Conservation (phyloP, 1,140 invertebrate species). For the Drosophila orena region DNA sequence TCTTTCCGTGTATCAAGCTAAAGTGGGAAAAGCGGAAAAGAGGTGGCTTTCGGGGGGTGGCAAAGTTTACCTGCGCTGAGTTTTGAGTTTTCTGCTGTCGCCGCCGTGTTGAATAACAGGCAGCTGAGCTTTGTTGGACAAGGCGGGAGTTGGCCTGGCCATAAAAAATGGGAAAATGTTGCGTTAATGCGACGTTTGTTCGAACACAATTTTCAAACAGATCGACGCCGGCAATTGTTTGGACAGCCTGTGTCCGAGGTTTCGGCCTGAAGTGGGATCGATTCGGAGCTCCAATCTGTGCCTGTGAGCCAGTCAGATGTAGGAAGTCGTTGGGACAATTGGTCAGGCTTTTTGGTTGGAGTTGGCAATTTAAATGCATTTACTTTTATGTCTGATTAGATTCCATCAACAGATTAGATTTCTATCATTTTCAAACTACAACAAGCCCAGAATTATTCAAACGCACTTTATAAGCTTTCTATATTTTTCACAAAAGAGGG, state of each 20-base stretch:
- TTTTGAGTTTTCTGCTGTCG: slow-evolving; percentile 24
- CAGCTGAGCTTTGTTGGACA: slow-evolving; percentile 65
- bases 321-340: slow-evolving; percentile 12
- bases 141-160: slow-evolving; percentile 43
- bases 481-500: background rate
- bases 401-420: too few relatives aligned
- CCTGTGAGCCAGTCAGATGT: slow-evolving; percentile 3
- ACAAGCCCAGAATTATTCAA: too few relatives aligned
- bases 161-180: slow-evolving; percentile 80
- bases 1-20: background rate
- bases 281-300: background rate
- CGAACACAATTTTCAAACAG: slow-evolving; percentile 81
- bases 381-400: background rate
- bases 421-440: too few relatives aligned
- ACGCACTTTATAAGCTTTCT: too few relatives aligned
- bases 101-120: slow-evolving; percentile 79
- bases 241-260: slow-evolving; percentile 60
- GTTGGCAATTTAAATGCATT: background rate
- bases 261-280: slow-evolving; percentile 17
- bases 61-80: slow-evolving; percentile 1
- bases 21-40: slow-evolving; percentile 29
- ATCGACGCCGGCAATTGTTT: slow-evolving; percentile 80
- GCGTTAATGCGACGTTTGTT: slow-evolving; percentile 82
- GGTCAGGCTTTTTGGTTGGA: slow-evolving; percentile 1
- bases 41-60: background rate